Evolutionary conservation across 2,888 invertebrate species (phyloP), one percentile per base, ranked within the genome.

Genomic region (Microctonus aethiopoides): DNA sequence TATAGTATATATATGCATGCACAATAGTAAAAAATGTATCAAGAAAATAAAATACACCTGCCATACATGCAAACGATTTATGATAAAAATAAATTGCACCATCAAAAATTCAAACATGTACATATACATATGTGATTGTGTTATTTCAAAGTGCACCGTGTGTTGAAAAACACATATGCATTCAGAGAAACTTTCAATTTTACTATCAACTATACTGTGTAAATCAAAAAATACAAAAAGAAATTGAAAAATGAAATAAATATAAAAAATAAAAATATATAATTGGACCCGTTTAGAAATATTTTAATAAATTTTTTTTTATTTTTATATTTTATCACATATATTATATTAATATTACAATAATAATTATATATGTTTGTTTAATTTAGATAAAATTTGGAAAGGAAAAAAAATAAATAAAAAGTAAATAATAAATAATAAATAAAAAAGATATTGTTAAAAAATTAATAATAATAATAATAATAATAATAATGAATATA

Each of bases 91-190:
- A 7, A 46, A 16, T 6, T 46, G 46, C 46, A 46, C n/a, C 16
- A 46, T 46, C 16, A n/a, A 46, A 46, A 46, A 16, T 4, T 6
- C 3, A 46, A 46, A 46, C 16, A n/a, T 16, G 16, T 46, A 46
- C 16, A n/a, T 46, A 79, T 79, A 76, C 79, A 79, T 78, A 78
- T 77, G 75, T 77, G 77, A n/a, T n/a, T 75, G 71, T 73, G 74
- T 76, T 73, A 72, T 75, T 75, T 78, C 75, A 39, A 22, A 16
- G 24, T 54, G 26, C 56, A 5, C n/a, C 65, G 36, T 10, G 16
- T 65, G 65, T 16, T 64, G 13, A 52, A 54, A n/a, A 64, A 56
- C 54, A 65, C 56, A 24, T 65, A 39, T 26, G 56, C 36, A 65
- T 65, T 39, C 24, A 65, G 26, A 39, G 56, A 34, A n/a, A 7